Percentiles rank a stretch among this genome's conserved stretches.
Conservation (phyloP, 2,888 invertebrate genomes). For the Aphrophora alni region DNA sequence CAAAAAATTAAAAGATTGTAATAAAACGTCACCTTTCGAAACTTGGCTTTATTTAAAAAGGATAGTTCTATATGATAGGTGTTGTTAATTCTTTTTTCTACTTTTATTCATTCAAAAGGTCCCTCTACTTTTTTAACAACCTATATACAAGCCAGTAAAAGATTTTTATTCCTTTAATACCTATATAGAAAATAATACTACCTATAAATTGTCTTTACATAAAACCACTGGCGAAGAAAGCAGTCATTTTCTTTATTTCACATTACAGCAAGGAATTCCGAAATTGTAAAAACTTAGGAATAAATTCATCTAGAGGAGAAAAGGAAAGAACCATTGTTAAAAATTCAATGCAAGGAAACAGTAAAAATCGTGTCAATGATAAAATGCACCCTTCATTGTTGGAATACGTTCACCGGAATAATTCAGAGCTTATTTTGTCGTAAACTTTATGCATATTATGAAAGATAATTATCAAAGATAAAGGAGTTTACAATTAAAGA, state of each 20-base stretch:
- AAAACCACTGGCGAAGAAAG: background rate
- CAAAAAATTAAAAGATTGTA: too few species aligned
- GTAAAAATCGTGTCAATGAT: conserved; percentile 34
- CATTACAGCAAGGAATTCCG: background rate
- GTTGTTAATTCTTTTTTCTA: too few species aligned
- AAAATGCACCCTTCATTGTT: conserved; percentile 12
- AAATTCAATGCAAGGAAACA: conserved; percentile 19
- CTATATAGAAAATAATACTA: too few species aligned
- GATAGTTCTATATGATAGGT: too few species aligned
- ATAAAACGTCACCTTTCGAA: too few species aligned
- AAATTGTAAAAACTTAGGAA: background rate
- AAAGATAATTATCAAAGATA: conserved; percentile 31
- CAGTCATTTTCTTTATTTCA: background rate
- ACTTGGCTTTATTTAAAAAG: too few species aligned
- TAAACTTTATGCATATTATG: conserved; percentile 30
- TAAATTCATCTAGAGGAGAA: background rate
- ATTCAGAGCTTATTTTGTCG: conserved; percentile 20
- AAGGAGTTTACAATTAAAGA: conserved; percentile 30
- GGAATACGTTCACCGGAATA: background rate
- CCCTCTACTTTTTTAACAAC: too few species aligned
- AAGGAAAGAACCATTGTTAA: background rate
- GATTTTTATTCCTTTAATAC: too few species aligned
- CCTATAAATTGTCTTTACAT: background rate
- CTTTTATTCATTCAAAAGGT: too few species aligned
- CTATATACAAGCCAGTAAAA: too few species aligned